Conservation (phyloP, 35 echinoderm and acorn worm species). For the Apostichopus californicus region DNA sequence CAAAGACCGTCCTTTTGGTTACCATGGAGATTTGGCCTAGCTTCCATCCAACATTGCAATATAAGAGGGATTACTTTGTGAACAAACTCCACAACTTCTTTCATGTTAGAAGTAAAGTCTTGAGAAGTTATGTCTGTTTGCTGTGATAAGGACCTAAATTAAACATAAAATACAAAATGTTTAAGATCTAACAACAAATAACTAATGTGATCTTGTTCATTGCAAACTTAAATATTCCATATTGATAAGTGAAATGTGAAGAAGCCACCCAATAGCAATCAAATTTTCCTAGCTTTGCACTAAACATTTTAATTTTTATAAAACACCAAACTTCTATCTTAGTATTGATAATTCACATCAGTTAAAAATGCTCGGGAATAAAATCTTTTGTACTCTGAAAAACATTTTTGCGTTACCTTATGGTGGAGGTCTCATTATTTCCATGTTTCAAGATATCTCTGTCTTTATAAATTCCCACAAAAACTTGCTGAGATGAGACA, state of each 20-base stretch:
- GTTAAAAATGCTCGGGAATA: too few relatives aligned
- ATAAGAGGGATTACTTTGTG: conserved; percentile 75
- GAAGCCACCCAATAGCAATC: too few relatives aligned
- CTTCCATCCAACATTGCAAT: conserved; percentile 90
- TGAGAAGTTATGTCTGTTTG: neutral
- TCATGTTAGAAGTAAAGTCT: conserved; percentile 41
- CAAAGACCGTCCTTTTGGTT: conserved; percentile 26
- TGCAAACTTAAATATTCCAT: neutral
- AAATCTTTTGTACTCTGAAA: too few relatives aligned
- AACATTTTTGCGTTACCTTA: neutral
- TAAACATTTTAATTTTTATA: too few relatives aligned
- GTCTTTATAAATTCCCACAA: conserved; percentile 7
- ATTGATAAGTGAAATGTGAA: too few relatives aligned
- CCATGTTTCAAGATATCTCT: neutral
- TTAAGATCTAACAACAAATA: neutral
- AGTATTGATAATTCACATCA: too few relatives aligned
- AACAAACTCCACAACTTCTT: conserved; percentile 55
- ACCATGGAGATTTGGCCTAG: conserved; percentile 47
- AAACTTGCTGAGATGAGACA: neutral
- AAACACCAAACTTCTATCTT: too few relatives aligned
- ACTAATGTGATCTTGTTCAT: neutral
- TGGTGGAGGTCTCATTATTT: neutral
- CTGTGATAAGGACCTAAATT: conserved; percentile 9
- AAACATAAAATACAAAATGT: neutral
- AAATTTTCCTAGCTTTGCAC: too few relatives aligned